These are phyloP conservation scores for Heliconius congener DNA, from an alignment of 1,140 invertebrate species.

Conservation along the genomic window DNA sequence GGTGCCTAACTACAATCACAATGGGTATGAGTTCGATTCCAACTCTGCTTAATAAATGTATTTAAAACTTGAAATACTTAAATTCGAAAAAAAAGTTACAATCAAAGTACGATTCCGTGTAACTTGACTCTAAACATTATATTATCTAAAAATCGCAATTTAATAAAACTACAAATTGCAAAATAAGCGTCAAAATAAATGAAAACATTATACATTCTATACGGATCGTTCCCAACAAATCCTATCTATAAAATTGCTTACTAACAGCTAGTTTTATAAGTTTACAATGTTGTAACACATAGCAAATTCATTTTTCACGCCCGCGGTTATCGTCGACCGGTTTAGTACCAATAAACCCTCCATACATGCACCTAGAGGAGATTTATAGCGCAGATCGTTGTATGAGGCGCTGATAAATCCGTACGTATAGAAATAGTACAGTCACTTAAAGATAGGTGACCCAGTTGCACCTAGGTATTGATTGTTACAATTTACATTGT, in stretches of 20 bases:
- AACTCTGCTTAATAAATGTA: too few species aligned
- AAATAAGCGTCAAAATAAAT: too few species aligned
- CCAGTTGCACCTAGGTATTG: neutral
- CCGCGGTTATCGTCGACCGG: slow-evolving; percentile 32
- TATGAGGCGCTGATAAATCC: neutral
- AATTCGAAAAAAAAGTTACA: too few species aligned
- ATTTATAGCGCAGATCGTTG: slow-evolving; percentile 29
- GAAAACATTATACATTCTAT: neutral
- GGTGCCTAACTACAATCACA: too few species aligned
- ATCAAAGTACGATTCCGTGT: too few species aligned
- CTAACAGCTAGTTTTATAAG: slow-evolving; percentile 24
- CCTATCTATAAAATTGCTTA: slow-evolving; percentile 22
- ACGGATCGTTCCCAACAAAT: neutral
- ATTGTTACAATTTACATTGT: neutral
- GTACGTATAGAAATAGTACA: neutral
- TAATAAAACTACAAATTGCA: too few species aligned
- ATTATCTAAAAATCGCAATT: too few species aligned
- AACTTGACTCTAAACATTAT: too few species aligned
- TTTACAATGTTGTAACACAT: slow-evolving; percentile 36
- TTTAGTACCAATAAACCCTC: slow-evolving; percentile 37
- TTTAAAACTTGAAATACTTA: too few species aligned
- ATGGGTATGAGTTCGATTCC: too few species aligned
- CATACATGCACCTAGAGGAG: slow-evolving; percentile 31
- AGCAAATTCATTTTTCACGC: slow-evolving; percentile 40
- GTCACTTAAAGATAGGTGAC: slow-evolving; percentile 11